Evolutionary conservation across 1,140 invertebrate species (phyloP).

Genomic region (Drosophila neocordata): DNA sequence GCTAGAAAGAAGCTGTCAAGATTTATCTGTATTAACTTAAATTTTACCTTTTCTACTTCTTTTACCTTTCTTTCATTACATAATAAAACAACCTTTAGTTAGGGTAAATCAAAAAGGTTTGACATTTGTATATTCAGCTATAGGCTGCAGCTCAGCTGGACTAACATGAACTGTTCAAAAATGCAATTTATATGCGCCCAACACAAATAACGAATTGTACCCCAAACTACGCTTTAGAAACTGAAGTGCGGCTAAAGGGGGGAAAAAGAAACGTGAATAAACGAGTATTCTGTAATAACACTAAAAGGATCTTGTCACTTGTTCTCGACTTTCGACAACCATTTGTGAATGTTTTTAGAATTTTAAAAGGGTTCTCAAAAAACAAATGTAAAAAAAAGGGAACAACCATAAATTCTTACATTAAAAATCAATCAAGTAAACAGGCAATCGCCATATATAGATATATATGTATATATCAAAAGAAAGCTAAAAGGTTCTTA

Average conservation of each 20-base stretch:
- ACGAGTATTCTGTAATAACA: conserved; percentile 67
- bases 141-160: conserved; percentile 50
- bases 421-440: conserved; percentile 11
- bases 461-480: no score
- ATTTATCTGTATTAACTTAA: no score
- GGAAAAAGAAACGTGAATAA: no score
- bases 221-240: conserved; percentile 69
- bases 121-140: background rate
- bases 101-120: no score
- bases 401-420: conserved; percentile 1
- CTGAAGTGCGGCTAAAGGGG: background rate
- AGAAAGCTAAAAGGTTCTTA: conserved; percentile 1
- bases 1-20: no score
- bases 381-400: background rate
- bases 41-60: no score
- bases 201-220: conserved; percentile 73
- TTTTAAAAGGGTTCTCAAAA: conserved; percentile 41
- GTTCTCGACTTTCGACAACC: conserved; percentile 41
- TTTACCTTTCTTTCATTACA: no score
- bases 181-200: conserved; percentile 75
- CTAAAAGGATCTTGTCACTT: conserved; percentile 66
- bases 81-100: no score
- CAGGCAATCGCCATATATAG: conserved; percentile 3
- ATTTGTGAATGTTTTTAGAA: conserved; percentile 37
- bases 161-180: conserved; percentile 69